Conservation (phyloP, 2,797 vertebrate genomes). For the Psittacula derbiana region DNA sequence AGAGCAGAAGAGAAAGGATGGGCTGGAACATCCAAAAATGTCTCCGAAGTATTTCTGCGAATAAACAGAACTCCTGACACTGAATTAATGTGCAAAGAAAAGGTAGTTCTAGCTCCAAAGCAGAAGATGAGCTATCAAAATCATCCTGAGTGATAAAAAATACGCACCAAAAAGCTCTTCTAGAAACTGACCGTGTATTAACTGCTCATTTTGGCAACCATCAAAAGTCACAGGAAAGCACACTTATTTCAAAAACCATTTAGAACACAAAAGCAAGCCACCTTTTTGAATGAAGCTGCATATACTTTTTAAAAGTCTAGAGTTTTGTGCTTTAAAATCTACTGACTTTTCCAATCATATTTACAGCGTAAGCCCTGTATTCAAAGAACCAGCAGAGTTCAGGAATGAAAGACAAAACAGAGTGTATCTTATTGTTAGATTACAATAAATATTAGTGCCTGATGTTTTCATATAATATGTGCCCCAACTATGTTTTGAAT, state of each 20-base stretch:
- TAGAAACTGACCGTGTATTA: not conserved
- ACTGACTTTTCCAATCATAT: not conserved
- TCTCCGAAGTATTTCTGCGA: not conserved
- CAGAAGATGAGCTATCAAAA: not conserved
- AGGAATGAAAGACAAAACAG: not conserved
- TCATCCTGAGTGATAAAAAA: not conserved
- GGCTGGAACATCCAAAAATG: not conserved
- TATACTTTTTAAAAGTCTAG: not conserved
- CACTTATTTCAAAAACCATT: not conserved
- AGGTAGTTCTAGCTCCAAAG: not conserved
- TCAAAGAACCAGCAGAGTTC: not conserved
- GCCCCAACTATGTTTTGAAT: not conserved
- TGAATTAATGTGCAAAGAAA: not conserved
- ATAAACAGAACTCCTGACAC: not conserved
- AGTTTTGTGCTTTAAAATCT: not conserved
- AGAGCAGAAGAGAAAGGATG: conserved; percentile 7
- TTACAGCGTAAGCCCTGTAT: not conserved
- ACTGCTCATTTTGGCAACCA: not conserved
- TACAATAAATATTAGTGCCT: not conserved
- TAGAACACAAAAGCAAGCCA: not conserved
- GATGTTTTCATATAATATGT: not conserved
- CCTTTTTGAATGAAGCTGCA: not conserved
- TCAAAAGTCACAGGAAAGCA: not conserved
- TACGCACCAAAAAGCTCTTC: not conserved
- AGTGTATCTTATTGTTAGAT: not conserved